Base-by-base conservation (phyloP, 2,113 vertebrate genomes). In the Pseudopipra pipra region DNA sequence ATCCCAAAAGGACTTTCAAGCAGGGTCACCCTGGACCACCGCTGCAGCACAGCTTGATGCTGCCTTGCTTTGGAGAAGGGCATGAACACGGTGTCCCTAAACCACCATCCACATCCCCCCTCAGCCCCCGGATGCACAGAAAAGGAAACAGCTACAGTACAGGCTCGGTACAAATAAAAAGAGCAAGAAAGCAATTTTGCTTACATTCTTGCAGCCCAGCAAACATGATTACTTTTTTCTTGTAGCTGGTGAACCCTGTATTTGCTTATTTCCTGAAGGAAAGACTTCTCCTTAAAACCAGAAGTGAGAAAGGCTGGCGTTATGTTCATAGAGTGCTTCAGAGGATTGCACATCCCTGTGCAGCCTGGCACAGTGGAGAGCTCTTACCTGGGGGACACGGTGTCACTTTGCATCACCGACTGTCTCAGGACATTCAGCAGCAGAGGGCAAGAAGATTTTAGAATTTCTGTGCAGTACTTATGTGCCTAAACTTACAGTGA, bases 41-140 rank as follows among this genome's bases (percentile, higher is more conserved):
- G 5, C 51, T 0, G 5, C 65, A 46, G 49, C 1, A 0, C 20
- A 67, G 21, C n/a, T 68, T n/a, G 56, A 5, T 0, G 2, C 25
- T 37, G 58, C 41, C 72, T 81, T 67, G 25, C 1, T 3, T 52
- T 39, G 71, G 51, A 51, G 78, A 54, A 76, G 30, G 46, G 35
- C 58, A 16, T 1, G 9, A 35, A 44, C 31, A 7, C 4, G 5
- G 33, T 37, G 56, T 47, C 44, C 56, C 41, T 51, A 85, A 28
- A 39, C 27, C 25, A 61, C 35, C 7, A 1, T 3, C 37, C 24
- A 1, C 5, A 1, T 28, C 6, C 24, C 31, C 19, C 23, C n/a
- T 23, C 59, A 27, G 31, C 43, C 15, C 31, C 35, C 12, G 6
- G 67, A 14, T 41, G n/a, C 25, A 8, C 54, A 27, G 41, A 41